phyloP scores from a whole-genome alignment of 2,888 invertebrate genomes.

The Noctua fimbriata region DNA sequence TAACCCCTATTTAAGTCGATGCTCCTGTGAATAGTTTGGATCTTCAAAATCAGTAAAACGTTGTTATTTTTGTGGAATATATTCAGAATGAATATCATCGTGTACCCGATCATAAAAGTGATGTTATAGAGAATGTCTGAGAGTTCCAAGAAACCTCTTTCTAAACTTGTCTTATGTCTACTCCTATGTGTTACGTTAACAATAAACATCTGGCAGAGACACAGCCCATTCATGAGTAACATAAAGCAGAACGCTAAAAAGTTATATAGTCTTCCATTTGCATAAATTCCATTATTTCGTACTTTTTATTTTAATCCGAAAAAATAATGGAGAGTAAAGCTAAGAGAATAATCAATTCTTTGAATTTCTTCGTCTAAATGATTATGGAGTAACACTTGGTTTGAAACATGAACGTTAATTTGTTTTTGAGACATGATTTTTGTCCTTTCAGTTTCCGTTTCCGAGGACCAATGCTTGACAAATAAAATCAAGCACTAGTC shows the following conservation, averaged over 20 bases:
- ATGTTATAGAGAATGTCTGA: not conserved
- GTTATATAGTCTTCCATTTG: not conserved
- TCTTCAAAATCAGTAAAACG: conserved; percentile 35
- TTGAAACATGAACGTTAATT: not conserved
- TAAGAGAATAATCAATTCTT: not conserved
- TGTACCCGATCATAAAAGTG: not conserved
- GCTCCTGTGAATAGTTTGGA: conserved; percentile 41
- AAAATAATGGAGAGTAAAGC: not conserved
- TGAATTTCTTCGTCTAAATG: not conserved
- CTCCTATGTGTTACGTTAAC: not conserved
- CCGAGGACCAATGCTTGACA: not conserved
- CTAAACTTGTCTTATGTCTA: not conserved
- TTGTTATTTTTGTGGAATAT: conserved; percentile 2
- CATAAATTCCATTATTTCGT: not conserved
- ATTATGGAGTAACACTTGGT: not conserved
- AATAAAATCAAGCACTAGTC: not conserved
- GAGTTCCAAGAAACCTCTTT: not conserved
- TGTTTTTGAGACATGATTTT: not conserved
- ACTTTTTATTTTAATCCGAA: not conserved
- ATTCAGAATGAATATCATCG: not conserved
- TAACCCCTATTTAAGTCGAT: conserved; percentile 13
- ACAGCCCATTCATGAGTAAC: not conserved
- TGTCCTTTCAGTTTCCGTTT: not conserved
- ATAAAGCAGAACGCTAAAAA: not conserved
- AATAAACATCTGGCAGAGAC: not conserved